A percentile compares a stretch with the other conserved stretches of the same genome.
phyloP scores from a whole-genome alignment of 2,797 vertebrate species.

The Enteromius fasciolatus region DNA sequence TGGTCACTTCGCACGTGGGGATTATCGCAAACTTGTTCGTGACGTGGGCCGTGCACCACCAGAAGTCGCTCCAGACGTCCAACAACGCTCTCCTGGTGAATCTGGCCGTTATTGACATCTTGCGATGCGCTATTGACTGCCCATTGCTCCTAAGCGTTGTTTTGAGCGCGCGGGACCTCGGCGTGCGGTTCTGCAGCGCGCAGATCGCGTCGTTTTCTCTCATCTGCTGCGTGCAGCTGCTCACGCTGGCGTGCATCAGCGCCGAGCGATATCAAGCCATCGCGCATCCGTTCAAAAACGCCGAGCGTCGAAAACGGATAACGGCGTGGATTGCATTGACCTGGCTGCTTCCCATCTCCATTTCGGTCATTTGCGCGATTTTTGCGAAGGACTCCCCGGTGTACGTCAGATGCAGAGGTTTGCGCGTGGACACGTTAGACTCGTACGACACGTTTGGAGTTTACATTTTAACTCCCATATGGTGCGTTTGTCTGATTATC shows the following conservation, averaged over 20 bases:
- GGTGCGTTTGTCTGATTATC: constrained; percentile 72
- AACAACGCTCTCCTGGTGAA: constrained; percentile 80
- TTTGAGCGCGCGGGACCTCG: constrained; percentile 51
- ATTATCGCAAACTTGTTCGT: constrained; percentile 77
- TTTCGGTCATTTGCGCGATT: constrained; percentile 66
- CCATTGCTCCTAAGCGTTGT: constrained; percentile 73
- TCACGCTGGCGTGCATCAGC: constrained; percentile 78
- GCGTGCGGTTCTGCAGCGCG: constrained; percentile 66
- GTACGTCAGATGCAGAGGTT: constrained; percentile 69
- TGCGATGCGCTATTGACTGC: constrained; percentile 75
- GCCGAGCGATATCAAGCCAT: constrained; percentile 79
- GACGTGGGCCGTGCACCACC: constrained; percentile 73
- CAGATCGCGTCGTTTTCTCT: constrained; percentile 76
- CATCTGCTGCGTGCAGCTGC: constrained; percentile 77
- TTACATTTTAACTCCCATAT: constrained; percentile 78
- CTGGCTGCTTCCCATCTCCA: constrained; percentile 70
- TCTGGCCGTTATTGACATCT: constrained; percentile 73
- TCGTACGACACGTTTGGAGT: constrained; percentile 76
- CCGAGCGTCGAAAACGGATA: constrained; percentile 67
- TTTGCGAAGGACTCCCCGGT: constrained; percentile 75
- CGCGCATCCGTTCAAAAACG: constrained; percentile 74
- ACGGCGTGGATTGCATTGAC: constrained; percentile 69
- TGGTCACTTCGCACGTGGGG: constrained; percentile 70
- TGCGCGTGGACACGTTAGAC: constrained; percentile 8
- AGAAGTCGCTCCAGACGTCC: constrained; percentile 75